These are phyloP conservation scores for Petrocephalus zakoni DNA, from an alignment of 2,113 vertebrate species.

Conservation along the genomic window DNA sequence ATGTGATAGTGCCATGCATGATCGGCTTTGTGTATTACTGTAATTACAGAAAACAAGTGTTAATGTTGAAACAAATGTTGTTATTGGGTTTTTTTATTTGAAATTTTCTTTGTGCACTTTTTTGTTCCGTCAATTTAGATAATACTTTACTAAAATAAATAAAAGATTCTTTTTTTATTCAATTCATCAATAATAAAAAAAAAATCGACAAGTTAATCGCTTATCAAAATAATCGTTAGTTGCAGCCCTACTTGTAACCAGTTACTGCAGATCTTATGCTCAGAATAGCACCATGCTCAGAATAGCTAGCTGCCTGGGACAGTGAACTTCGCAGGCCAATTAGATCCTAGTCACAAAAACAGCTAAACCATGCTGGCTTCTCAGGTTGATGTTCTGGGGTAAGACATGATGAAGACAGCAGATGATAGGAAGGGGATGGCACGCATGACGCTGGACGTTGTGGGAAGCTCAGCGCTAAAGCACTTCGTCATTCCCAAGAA, in stretches of 20 bases:
- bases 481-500: constrained; percentile 47
- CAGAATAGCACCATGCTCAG: not conserved
- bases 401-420: constrained; percentile 27
- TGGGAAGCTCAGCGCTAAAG: constrained; percentile 19
- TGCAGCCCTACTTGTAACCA: not conserved
- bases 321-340: not conserved
- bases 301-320: not conserved
- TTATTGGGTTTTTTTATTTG: no score
- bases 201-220: no score
- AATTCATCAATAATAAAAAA: no score
- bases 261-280: not conserved
- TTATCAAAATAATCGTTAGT: no score
- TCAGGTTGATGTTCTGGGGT: constrained; percentile 27
- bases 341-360: not conserved
- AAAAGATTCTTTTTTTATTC: no score
- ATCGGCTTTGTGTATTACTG: no score
- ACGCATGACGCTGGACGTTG: not conserved
- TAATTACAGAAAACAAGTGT: no score
- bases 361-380: not conserved
- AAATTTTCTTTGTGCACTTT: no score
- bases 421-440: not conserved
- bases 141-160: no score
- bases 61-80: no score
- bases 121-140: no score
- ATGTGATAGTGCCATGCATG: no score